Conservation (phyloP, 2,797 vertebrate genomes). For the Brachyrhaphis roseni region DNA sequence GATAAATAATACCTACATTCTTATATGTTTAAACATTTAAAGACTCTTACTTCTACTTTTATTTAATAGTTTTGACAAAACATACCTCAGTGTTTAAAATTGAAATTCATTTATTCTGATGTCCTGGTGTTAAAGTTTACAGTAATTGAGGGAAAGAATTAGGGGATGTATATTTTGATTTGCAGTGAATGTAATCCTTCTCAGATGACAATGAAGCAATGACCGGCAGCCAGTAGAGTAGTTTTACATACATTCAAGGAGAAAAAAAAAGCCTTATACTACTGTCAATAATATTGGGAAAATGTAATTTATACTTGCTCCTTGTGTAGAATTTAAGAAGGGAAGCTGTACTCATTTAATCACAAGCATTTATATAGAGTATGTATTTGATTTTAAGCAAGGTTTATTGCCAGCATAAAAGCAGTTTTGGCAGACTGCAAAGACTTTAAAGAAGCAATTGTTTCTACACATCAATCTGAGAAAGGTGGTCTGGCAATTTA, state of each 20-base stretch:
- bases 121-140: conserved; percentile 38
- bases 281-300: not conserved
- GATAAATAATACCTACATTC: conserved; percentile 44
- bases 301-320: not conserved
- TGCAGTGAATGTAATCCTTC: conserved; percentile 33
- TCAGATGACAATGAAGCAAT: conserved; percentile 31
- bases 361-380: not conserved
- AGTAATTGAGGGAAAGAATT: conserved; percentile 37
- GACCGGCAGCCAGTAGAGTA: conserved; percentile 39
- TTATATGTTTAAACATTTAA: conserved; percentile 3
- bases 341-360: not conserved
- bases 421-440: not conserved
- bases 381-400: conserved; percentile 3
- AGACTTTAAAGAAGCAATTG: not conserved
- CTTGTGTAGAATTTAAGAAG: not conserved
- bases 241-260: conserved; percentile 9
- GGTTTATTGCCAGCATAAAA: not conserved
- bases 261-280: not conserved
- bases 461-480: not conserved
- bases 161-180: conserved; percentile 21
- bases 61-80: conserved; percentile 32
- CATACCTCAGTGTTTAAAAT: conserved; percentile 25
- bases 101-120: conserved; percentile 62
- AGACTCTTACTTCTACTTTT: not conserved
- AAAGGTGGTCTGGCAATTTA: not conserved